Percentiles rank a stretch among this genome's conserved stretches.
Conservation (phyloP, 2,113 vertebrate species). For the Oryzias melastigma region DNA sequence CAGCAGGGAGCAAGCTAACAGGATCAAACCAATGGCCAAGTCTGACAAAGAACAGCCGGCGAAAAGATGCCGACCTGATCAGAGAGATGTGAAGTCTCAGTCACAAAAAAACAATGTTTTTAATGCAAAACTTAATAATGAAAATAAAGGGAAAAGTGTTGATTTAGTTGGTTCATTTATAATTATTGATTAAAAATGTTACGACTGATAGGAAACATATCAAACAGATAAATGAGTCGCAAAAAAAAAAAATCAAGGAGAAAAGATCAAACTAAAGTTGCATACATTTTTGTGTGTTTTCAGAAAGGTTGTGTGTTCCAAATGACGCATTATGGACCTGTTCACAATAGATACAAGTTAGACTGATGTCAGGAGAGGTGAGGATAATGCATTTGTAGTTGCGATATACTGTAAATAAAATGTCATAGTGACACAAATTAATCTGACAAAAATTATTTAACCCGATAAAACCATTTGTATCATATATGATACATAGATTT, state of each 20-base stretch:
- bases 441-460: too few species aligned
- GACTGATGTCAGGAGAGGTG: not conserved
- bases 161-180: not conserved
- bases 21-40: constrained; percentile 80
- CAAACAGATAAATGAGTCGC: too few species aligned
- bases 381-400: not conserved
- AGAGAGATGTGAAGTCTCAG: not conserved
- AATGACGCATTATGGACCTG: constrained; percentile 32
- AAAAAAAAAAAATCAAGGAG: too few species aligned
- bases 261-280: not conserved
- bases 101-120: not conserved
- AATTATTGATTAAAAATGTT: too few species aligned
- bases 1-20: constrained; percentile 79
- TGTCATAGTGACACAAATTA: not conserved
- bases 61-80: constrained; percentile 80
- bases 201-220: too few species aligned
- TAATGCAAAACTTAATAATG: too few species aligned
- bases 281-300: constrained; percentile 44
- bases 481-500: too few species aligned
- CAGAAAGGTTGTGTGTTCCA: constrained; percentile 32
- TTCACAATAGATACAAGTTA: constrained; percentile 6
- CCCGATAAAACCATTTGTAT: too few species aligned
- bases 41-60: constrained; percentile 78
- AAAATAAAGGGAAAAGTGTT: not conserved
- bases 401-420: too few species aligned